Percentiles rank a stretch among this genome's conserved stretches.
phyloP scores from a whole-genome alignment of 2,113 vertebrate species.

The Prionailurus bengalensis region DNA sequence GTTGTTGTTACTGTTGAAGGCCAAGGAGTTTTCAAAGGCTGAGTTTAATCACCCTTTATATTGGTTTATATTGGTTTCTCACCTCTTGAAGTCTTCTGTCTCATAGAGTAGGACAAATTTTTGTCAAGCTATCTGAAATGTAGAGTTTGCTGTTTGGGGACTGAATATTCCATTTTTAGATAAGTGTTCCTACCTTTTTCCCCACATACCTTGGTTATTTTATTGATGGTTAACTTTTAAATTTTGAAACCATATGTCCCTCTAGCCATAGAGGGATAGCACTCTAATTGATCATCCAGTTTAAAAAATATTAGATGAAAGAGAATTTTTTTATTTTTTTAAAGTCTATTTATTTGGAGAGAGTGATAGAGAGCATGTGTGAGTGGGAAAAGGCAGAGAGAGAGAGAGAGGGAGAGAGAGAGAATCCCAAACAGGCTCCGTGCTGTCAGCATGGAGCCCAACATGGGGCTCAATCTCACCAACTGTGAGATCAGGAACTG shows the following conservation, averaged over 20 bases:
- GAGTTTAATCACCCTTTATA: background rate
- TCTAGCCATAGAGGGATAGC: background rate
- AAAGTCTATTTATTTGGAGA: too few relatives aligned
- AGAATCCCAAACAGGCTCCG: too few relatives aligned
- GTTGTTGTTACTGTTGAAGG: background rate
- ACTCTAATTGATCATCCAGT: background rate
- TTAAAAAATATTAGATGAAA: constrained; percentile 4
- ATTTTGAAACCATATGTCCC: background rate
- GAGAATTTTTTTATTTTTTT: background rate
- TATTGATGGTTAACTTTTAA: constrained; percentile 23
- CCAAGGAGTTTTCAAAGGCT: background rate
- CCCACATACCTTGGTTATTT: background rate
- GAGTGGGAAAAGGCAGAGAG: too few relatives aligned
- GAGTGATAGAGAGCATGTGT: too few relatives aligned
- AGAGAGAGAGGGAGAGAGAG: too few relatives aligned
- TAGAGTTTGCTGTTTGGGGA: background rate
- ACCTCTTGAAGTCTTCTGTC: background rate
- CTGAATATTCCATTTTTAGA: background rate
- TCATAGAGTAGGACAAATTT: background rate
- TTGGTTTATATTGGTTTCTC: background rate
- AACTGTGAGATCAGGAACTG: too few relatives aligned
- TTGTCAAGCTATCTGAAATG: background rate
- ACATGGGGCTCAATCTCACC: too few relatives aligned
- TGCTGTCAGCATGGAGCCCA: too few relatives aligned
- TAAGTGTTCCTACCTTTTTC: background rate